Evolutionary conservation across 2,888 invertebrate species (phyloP), one percentile per base, ranked within the genome.

Genomic region (Steinernema hermaphroditum): DNA sequence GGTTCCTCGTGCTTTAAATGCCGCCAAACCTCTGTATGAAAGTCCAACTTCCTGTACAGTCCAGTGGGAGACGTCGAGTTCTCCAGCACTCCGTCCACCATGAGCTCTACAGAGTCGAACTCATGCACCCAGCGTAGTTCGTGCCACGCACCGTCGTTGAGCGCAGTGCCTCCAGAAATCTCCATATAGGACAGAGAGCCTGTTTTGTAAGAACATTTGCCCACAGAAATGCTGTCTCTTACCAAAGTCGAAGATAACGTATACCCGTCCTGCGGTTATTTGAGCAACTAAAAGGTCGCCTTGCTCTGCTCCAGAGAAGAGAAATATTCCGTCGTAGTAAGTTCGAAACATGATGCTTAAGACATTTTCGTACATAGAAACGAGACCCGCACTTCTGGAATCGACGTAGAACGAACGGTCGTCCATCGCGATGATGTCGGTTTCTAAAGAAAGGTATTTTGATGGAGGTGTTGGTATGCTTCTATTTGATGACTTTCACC

Each of bases 331-430:
- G 44, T 81, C 80, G 74, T 83, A 80, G 73, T 82, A 85, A 0
- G 84, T 81, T 37, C 82, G 78, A 70, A 85, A 85, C 16, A 79
- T 77, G 4, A 85, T 74, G 24, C 78, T 75, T 14, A 85, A 76
- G 57, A 85, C 85, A 57, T 85, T 85, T 54, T 85, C 85, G 75
- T 85, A 85, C 82, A 84, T 85, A 4, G 83, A 81, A 12, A 83
- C 80, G 2, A 85, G 78, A 9, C 82, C 82, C 9, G 81, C 79
- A 22, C 76, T 74, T 44, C 78, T 77, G 2, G 80, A 71, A 43
- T 84, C 82, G 9, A 85, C 81, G 0, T 80, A 76, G 74, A 78
- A 85, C 0, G 83, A 78, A 24, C 82, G 79, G 69, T 83, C 84
- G 50, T 83, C 84, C 68, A 85, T 77, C 9, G 83, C 80, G n/a